These are phyloP conservation scores for Caenorhabditis doughertyi DNA, from an alignment of 2,888 invertebrate species.

Conservation along the genomic window DNA sequence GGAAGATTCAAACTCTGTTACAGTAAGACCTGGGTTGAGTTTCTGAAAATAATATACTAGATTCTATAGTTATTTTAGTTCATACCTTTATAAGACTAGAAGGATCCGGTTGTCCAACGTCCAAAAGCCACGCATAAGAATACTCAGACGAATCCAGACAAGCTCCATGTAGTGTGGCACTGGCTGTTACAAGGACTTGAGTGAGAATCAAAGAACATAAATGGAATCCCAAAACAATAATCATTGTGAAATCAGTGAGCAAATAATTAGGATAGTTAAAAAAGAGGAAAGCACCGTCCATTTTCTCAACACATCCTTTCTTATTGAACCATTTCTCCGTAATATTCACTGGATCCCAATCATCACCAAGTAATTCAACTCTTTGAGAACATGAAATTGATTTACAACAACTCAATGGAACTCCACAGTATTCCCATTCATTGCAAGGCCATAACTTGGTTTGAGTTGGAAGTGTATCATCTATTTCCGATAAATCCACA, in stretches of 20 bases:
- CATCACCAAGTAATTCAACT: background rate
- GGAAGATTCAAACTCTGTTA: background rate
- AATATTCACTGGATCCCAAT: constrained; percentile 24
- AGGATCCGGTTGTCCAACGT: constrained; percentile 49
- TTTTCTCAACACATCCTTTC: constrained; percentile 35
- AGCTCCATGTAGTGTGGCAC: constrained; percentile 24
- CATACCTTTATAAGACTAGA: constrained; percentile 21
- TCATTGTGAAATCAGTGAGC: constrained; percentile 23
- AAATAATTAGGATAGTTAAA: constrained; percentile 11
- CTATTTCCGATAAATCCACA: constrained; percentile 53
- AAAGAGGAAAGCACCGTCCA: constrained; percentile 28
- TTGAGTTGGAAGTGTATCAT: constrained; percentile 27
- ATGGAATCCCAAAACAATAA: constrained; percentile 44
- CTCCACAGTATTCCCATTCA: constrained; percentile 60
- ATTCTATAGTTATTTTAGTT: background rate
- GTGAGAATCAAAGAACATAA: constrained; percentile 21
- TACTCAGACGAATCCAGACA: background rate
- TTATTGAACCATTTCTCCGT: constrained; percentile 43
- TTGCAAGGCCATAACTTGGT: constrained; percentile 42
- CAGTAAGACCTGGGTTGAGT: constrained; percentile 8
- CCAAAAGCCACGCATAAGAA: constrained; percentile 49
- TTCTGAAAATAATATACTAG: background rate
- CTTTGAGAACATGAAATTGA: constrained; percentile 39
- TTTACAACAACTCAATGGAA: constrained; percentile 59
- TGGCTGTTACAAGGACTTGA: constrained; percentile 38